Conservation (phyloP, 1,140 invertebrate genomes). For the Stratiolaelaps scimitus region DNA sequence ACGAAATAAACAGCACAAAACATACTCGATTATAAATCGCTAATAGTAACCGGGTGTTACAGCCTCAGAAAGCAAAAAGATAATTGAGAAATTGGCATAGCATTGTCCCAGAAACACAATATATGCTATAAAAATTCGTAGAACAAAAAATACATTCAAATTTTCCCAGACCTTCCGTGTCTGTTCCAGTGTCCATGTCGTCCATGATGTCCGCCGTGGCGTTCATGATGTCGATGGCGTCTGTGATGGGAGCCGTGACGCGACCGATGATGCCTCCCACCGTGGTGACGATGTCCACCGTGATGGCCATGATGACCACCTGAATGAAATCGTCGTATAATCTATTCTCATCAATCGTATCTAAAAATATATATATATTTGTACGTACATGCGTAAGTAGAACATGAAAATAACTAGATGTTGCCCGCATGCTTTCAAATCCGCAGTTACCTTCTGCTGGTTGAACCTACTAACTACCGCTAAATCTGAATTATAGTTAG, state of each 20-base stretch:
- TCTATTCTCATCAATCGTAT: too few relatives aligned
- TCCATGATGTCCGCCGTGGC: slow-evolving; percentile 13
- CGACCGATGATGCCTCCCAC: background rate
- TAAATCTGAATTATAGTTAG: too few relatives aligned
- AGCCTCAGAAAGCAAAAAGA: background rate
- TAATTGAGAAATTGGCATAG: too few relatives aligned
- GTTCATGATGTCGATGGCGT: background rate
- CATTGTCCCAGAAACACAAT: too few relatives aligned
- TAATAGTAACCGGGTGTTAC: background rate
- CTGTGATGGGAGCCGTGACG: slow-evolving; percentile 6
- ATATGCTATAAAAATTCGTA: background rate
- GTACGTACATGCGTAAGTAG: too few relatives aligned
- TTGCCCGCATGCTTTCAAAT: too few relatives aligned
- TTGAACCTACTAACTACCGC: too few relatives aligned
- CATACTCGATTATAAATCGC: too few relatives aligned
- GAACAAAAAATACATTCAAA: background rate
- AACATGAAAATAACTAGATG: too few relatives aligned
- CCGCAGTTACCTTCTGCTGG: too few relatives aligned
- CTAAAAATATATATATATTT: too few relatives aligned
- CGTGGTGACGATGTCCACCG: background rate
- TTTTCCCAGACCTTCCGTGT: background rate
- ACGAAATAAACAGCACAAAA: too few relatives aligned
- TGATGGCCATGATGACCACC: slow-evolving; percentile 14
- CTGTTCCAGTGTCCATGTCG: slow-evolving; percentile 15
- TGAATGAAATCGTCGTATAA: background rate